Evolutionary conservation across 1,140 invertebrate genomes (phyloP).

Genomic region (Oryctes rhinoceros): DNA sequence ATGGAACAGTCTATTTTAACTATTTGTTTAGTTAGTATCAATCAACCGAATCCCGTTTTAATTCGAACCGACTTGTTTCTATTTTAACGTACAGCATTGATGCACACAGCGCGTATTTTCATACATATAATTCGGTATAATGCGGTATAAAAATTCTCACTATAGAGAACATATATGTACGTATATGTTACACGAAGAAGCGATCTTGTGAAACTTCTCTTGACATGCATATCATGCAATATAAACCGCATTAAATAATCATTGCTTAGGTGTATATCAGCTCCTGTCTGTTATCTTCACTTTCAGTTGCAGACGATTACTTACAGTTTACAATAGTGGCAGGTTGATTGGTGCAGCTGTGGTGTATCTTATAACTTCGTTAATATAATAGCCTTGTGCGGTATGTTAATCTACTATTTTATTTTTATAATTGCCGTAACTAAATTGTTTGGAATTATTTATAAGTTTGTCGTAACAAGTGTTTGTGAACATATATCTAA

Average conservation of each 20-base stretch:
- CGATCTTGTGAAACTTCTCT: neutral
- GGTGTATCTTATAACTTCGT: neutral
- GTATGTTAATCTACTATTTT: neutral
- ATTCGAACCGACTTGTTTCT: no score
- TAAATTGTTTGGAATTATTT: neutral
- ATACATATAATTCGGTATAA: neutral
- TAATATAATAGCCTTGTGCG: neutral
- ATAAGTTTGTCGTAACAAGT: no score
- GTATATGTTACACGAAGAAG: neutral
- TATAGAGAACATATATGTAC: neutral
- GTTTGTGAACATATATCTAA: no score
- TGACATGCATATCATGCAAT: conserved; percentile 4
- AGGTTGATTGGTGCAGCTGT: neutral
- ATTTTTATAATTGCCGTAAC: neutral
- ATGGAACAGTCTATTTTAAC: no score
- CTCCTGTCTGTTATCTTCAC: conserved; percentile 4
- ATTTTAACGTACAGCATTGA: no score
- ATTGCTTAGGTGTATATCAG: neutral
- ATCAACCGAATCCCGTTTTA: no score
- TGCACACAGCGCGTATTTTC: no score
- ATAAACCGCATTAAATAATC: conserved; percentile 4
- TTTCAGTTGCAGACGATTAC: conserved; percentile 9
- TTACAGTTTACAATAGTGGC: neutral
- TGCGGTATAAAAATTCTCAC: neutral
- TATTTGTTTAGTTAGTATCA: no score